Conservation (phyloP, 2,888 invertebrate species). For the Hypolimnas misippus region DNA sequence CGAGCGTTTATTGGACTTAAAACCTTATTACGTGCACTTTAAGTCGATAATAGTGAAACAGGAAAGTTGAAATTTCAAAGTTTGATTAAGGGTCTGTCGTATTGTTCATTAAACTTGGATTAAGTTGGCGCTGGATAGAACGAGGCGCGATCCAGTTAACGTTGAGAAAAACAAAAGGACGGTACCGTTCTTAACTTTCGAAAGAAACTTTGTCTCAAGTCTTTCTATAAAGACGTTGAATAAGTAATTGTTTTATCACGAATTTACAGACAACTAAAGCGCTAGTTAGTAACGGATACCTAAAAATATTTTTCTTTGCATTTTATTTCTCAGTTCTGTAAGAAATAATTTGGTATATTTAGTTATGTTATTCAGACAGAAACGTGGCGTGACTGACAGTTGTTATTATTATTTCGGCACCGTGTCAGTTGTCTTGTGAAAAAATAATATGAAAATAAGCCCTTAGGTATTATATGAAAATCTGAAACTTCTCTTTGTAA, state of each 20-base stretch:
- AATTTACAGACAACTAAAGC: not conserved
- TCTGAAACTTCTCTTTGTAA: too few relatives aligned
- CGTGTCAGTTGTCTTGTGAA: not conserved
- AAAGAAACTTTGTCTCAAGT: constrained; percentile 61
- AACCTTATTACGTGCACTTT: constrained; percentile 38
- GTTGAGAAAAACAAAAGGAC: constrained; percentile 69
- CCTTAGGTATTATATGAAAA: too few relatives aligned
- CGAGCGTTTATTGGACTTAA: constrained; percentile 44
- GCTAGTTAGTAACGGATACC: not conserved
- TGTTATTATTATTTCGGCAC: not conserved
- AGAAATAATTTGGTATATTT: not conserved
- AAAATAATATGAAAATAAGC: too few relatives aligned
- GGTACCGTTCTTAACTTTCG: constrained; percentile 55
- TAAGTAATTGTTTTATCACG: constrained; percentile 26
- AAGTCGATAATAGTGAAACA: constrained; percentile 51
- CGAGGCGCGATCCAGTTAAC: constrained; percentile 84
- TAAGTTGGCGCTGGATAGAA: constrained; percentile 82
- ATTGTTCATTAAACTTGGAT: constrained; percentile 85
- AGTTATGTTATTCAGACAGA: not conserved
- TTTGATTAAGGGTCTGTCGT: constrained; percentile 85
- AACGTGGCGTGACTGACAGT: not conserved
- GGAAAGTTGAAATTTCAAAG: constrained; percentile 73
- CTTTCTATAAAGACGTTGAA: constrained; percentile 46
- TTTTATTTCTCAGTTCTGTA: not conserved
- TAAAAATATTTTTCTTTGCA: not conserved